Conservation (phyloP, 2,888 invertebrate genomes). For the Disparrhopalites patrizii region DNA sequence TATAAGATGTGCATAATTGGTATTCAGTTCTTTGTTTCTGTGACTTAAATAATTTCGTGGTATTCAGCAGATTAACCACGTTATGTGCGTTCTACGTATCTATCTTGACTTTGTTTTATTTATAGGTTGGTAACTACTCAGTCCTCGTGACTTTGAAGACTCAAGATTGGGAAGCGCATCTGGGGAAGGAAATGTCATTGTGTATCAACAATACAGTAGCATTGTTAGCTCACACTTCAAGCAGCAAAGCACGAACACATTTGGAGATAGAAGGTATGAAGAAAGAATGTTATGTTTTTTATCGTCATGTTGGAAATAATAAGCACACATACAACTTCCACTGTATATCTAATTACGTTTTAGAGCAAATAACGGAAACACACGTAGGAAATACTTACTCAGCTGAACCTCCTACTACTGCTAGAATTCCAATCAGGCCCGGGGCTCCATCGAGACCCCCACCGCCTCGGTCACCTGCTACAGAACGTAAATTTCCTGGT, state of each 20-base stretch:
- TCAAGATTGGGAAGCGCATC: slow-evolving; percentile 75
- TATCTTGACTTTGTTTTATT: neutral
- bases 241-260: neutral
- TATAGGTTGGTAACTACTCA: slow-evolving; percentile 52
- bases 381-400: neutral
- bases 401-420: slow-evolving; percentile 8
- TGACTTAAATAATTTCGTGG: no score
- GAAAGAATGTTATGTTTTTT: no score
- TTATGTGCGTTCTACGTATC: no score
- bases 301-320: no score
- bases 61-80: no score
- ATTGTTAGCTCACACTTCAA: slow-evolving; percentile 52
- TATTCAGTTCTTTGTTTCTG: no score
- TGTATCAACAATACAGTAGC: slow-evolving; percentile 82
- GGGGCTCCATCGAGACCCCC: slow-evolving; percentile 58
- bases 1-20: no score
- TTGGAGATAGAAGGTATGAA: neutral
- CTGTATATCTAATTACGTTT: neutral
- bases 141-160: slow-evolving; percentile 73
- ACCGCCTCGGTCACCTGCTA: slow-evolving; percentile 53
- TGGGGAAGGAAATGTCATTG: slow-evolving; percentile 75
- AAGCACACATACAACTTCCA: no score
- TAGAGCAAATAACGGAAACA: neutral
- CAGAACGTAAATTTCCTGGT: slow-evolving; percentile 36
- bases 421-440: slow-evolving; percentile 51